A percentile compares a stretch with the other conserved stretches of the same genome.
Conservation (phyloP, 2,113 vertebrate genomes). For the Campylomormyrus numenius region DNA sequence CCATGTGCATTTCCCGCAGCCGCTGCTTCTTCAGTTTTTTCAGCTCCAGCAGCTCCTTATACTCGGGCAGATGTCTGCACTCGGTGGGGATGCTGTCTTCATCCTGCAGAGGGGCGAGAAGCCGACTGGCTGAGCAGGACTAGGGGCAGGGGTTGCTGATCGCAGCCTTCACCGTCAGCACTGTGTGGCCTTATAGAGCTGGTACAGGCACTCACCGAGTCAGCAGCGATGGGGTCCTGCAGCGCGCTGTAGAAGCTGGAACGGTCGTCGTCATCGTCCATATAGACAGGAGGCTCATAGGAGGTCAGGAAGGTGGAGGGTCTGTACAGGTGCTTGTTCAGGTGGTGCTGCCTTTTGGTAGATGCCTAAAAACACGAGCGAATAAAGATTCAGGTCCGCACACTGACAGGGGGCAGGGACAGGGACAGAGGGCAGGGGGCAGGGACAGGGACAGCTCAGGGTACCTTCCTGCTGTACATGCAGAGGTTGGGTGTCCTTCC, state of each 20-base stretch:
- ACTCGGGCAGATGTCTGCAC: constrained; percentile 78
- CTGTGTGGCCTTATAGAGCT: background rate
- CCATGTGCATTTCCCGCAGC: constrained; percentile 81
- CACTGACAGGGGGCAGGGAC: background rate
- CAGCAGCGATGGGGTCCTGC: constrained; percentile 70
- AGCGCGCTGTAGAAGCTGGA: constrained; percentile 73
- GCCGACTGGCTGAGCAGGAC: background rate
- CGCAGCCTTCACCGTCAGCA: background rate
- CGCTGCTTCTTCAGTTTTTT: constrained; percentile 91
- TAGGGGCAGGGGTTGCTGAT: background rate
- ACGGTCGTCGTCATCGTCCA: constrained; percentile 95
- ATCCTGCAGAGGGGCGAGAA: constrained; percentile 60
- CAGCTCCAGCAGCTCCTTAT: constrained; percentile 88
- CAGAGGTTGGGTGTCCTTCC: constrained; percentile 94
- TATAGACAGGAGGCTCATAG: constrained; percentile 94
- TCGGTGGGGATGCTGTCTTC: constrained; percentile 83
- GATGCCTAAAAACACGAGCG: constrained; percentile 65
- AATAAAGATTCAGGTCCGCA: background rate
- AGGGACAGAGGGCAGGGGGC: background rate
- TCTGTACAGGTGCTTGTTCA: constrained; percentile 97
- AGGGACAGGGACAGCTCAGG: background rate
- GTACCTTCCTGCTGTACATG: constrained; percentile 97
- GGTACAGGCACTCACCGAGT: constrained; percentile 61
- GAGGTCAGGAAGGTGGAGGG: constrained; percentile 97
- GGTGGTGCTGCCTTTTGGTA: constrained; percentile 88